Evolutionary conservation across 1,140 invertebrate genomes (phyloP).

Genomic region (Neotoxoptera formosana): DNA sequence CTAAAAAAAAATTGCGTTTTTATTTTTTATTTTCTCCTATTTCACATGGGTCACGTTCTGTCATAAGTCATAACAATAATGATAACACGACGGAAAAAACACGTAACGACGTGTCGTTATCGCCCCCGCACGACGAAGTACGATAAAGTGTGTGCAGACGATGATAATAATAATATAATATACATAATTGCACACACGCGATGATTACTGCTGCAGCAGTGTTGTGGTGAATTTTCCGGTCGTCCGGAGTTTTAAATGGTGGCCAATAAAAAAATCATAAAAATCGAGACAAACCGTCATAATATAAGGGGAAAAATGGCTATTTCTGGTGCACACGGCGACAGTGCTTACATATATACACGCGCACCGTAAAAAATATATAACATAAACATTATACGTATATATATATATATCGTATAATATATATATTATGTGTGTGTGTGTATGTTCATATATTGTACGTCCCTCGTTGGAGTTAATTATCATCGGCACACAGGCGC

Average conservation of each 20-base stretch:
- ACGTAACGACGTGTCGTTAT: background rate
- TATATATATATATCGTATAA: background rate
- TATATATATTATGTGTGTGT: background rate
- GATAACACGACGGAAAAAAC: background rate
- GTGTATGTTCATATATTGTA: background rate
- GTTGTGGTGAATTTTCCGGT: background rate
- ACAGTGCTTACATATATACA: background rate
- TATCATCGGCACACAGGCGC: background rate
- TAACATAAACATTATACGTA: background rate
- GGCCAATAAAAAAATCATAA: background rate
- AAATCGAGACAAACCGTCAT: background rate
- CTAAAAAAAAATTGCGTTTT: constrained; percentile 20
- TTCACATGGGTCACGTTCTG: background rate
- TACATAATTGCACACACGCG: background rate
- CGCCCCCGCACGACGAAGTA: background rate
- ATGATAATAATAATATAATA: background rate
- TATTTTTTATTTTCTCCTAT: background rate
- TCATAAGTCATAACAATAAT: background rate
- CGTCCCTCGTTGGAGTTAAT: background rate
- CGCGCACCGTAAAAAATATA: background rate
- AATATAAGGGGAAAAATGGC: background rate
- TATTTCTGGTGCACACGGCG: background rate
- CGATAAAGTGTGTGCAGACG: background rate
- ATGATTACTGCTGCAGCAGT: background rate
- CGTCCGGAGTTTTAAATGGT: background rate